Conservation (phyloP, 2,888 invertebrate species). For the Thereva unica region DNA sequence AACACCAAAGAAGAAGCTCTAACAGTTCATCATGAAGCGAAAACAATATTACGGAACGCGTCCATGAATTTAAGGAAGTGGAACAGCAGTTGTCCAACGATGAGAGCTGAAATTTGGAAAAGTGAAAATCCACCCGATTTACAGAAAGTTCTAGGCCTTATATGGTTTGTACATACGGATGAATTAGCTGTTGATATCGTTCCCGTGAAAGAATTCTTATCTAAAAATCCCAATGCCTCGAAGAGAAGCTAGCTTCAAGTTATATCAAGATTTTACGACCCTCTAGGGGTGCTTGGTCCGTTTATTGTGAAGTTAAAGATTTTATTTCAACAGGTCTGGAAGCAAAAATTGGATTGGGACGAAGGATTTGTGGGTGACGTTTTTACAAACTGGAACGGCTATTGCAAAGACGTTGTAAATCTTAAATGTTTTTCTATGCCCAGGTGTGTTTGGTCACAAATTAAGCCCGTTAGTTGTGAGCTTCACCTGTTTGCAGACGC, state of each 20-base stretch:
- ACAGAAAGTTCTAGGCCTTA: slow-evolving; percentile 26
- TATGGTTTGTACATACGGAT: slow-evolving; percentile 27
- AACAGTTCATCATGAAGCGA: background rate
- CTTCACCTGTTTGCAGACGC: slow-evolving; percentile 37
- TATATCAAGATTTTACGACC: slow-evolving; percentile 27
- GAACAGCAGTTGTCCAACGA: slow-evolving; percentile 13
- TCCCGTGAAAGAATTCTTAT: slow-evolving; percentile 14
- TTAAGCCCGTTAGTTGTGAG: background rate
- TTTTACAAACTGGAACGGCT: slow-evolving; percentile 11
- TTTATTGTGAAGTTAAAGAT: slow-evolving; percentile 27
- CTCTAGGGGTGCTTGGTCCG: slow-evolving; percentile 9
- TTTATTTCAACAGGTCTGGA: slow-evolving; percentile 30
- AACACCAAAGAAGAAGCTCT: slow-evolving; percentile 15
- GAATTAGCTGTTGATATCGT: slow-evolving; percentile 27
- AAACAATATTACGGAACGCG: slow-evolving; percentile 11
- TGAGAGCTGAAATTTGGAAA: slow-evolving; percentile 2
- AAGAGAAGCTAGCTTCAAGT: slow-evolving; percentile 24
- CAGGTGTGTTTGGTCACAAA: background rate
- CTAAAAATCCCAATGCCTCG: background rate
- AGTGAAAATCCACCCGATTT: background rate
- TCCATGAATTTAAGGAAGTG: slow-evolving; percentile 33
- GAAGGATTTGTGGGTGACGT: slow-evolving; percentile 20
- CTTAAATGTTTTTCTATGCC: background rate
- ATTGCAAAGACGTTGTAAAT: background rate
- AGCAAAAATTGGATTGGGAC: slow-evolving; percentile 26